A percentile compares a stretch with the other conserved stretches of the same genome.
Conservation (phyloP, 2,113 vertebrate species). For the Gadus macrocephalus region DNA sequence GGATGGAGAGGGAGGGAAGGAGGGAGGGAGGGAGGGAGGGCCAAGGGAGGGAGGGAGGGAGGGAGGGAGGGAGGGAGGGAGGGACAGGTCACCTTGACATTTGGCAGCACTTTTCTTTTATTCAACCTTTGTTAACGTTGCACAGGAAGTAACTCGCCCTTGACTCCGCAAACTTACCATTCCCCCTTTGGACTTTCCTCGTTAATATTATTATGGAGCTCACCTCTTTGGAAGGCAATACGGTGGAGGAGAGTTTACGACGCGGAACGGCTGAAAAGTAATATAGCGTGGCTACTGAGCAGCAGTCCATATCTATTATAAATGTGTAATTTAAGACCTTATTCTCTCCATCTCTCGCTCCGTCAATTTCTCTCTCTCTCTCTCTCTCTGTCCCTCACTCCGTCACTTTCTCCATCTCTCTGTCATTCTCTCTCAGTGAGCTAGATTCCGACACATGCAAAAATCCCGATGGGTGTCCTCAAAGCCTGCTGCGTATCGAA, state of each 20-base stretch:
- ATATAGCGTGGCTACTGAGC: too few species aligned
- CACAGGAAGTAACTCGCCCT: slow-evolving; percentile 56
- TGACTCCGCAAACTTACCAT: background rate
- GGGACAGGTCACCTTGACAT: slow-evolving; percentile 50
- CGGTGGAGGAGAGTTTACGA: too few species aligned
- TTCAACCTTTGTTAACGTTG: slow-evolving; percentile 6
- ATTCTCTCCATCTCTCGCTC: background rate
- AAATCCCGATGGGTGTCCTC: too few species aligned
- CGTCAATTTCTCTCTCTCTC: background rate
- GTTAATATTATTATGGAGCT: background rate
- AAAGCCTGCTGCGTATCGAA: too few species aligned
- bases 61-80: slow-evolving; percentile 21
- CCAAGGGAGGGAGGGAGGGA: slow-evolving; percentile 18
- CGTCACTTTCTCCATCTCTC: background rate
- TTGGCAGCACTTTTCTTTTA: slow-evolving; percentile 57
- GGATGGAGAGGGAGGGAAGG: slow-evolving; percentile 17
- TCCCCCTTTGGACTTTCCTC: background rate
- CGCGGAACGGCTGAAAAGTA: too few species aligned
- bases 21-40: slow-evolving; percentile 19
- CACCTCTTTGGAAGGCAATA: too few species aligned
- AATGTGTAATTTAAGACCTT: slow-evolving; percentile 27
- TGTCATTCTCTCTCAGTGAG: too few species aligned
- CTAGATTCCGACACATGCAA: too few species aligned
- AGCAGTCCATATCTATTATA: background rate
- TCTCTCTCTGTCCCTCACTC: background rate